A percentile compares a stretch with the other conserved stretches of the same genome.
phyloP scores from a whole-genome alignment of 2,113 vertebrate genomes.

The Pontoporia blainvillei region DNA sequence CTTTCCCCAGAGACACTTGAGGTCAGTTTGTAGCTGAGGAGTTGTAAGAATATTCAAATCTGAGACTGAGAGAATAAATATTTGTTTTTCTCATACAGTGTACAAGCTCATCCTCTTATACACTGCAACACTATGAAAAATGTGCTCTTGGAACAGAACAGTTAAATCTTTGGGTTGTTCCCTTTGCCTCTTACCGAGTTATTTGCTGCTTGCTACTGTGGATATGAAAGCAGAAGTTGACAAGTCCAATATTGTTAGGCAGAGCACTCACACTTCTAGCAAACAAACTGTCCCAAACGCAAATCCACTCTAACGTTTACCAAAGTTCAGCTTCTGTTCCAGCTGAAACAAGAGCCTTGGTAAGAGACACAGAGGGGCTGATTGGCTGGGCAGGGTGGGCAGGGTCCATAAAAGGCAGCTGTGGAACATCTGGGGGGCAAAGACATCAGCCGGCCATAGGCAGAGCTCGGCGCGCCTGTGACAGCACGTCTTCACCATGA shows the following conservation, averaged over 20 bases:
- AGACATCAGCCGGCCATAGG: accelerated
- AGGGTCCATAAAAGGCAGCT: slow-evolving; percentile 73
- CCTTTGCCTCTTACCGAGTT: background rate
- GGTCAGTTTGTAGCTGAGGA: background rate
- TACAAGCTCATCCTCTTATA: background rate
- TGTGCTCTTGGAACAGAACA: background rate
- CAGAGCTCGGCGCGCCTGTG: background rate
- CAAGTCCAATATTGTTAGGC: slow-evolving; percentile 1
- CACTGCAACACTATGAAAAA: background rate
- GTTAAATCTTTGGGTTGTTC: background rate
- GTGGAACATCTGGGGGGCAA: background rate
- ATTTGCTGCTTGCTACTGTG: background rate
- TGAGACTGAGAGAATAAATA: background rate
- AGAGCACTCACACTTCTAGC: background rate
- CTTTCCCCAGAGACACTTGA: background rate
- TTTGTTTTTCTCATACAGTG: background rate
- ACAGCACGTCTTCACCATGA: slow-evolving; percentile 81
- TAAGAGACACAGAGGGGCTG: slow-evolving; percentile 21
- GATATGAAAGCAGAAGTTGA: background rate
- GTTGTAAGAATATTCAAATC: background rate
- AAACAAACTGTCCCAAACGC: background rate
- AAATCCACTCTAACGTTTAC: slow-evolving; percentile 46
- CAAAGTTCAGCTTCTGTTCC: slow-evolving; percentile 31
- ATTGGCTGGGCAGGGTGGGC: slow-evolving; percentile 59
- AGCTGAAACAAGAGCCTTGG: slow-evolving; percentile 14